Evolutionary conservation across 2,797 vertebrate genomes (phyloP).

Genomic region (Gymnoscopelus braueri): DNA sequence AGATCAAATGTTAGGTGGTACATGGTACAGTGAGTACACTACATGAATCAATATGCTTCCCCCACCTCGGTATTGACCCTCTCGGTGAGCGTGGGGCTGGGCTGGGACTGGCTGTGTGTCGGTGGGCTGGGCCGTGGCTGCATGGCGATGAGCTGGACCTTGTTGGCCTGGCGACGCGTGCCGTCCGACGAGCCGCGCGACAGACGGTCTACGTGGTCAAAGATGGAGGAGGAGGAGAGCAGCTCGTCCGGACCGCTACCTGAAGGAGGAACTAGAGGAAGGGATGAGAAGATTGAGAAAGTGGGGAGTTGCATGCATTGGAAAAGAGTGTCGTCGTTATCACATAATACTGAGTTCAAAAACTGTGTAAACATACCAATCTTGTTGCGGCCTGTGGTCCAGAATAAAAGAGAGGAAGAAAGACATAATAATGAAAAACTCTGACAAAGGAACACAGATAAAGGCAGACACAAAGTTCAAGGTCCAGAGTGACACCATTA

Average conservation of each 20-base stretch:
- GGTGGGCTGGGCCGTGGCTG: slow-evolving; percentile 90
- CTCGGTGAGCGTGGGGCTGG: slow-evolving; percentile 84
- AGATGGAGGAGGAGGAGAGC: slow-evolving; percentile 94
- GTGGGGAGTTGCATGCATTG: not conserved
- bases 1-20: too few relatives aligned
- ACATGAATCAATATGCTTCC: too few relatives aligned
- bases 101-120: slow-evolving; percentile 62
- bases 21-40: too few relatives aligned
- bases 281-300: too few relatives aligned
- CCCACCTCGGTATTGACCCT: slow-evolving; percentile 91
- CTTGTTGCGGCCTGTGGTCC: slow-evolving; percentile 81
- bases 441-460: not conserved
- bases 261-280: slow-evolving; percentile 72
- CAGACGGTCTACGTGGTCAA: slow-evolving; percentile 94
- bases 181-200: slow-evolving; percentile 89
- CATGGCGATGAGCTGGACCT: slow-evolving; percentile 97
- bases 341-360: too few relatives aligned
- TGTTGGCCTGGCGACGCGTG: slow-evolving; percentile 87
- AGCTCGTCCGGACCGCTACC: slow-evolving; percentile 87
- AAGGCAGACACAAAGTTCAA: not conserved
- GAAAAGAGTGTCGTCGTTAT: not conserved
- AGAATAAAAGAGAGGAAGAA: slow-evolving; percentile 9
- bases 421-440: not conserved
- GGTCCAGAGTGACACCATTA: not conserved
- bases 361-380: slow-evolving; percentile 74